Evolutionary conservation across 2,888 invertebrate genomes (phyloP).

Genomic region (Dromius quadrimaculatus): DNA sequence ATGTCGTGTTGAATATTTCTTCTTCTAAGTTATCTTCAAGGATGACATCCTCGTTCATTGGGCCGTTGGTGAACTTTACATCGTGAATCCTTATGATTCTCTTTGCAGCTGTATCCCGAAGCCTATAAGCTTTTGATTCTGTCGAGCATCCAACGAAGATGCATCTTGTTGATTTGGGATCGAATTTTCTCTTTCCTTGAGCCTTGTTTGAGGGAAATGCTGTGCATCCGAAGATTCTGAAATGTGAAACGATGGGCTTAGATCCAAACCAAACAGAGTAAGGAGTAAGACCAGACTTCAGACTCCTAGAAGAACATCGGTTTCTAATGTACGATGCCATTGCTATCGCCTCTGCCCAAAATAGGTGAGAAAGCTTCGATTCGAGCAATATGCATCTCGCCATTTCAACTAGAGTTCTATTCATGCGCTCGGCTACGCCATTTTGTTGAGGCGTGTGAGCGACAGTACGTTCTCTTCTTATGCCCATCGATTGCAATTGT

Average conservation of each 20-base stretch:
- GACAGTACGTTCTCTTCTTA: conserved; percentile 39
- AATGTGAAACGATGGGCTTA: conserved; percentile 43
- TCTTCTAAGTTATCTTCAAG: too few species aligned
- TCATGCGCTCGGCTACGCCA: conserved; percentile 53
- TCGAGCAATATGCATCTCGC: conserved; percentile 59
- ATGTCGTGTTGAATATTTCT: too few species aligned
- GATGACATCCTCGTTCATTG: too few species aligned
- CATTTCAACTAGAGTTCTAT: conserved; percentile 59
- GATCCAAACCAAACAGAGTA: conserved; percentile 44
- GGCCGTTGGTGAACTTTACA: too few species aligned
- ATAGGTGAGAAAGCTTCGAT: conserved; percentile 55
- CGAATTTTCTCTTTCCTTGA: conserved; percentile 47
- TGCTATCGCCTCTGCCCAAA: conserved; percentile 62
- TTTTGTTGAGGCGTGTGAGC: conserved; percentile 51
- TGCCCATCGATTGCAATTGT: conserved; percentile 52
- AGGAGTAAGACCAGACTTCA: conserved; percentile 48
- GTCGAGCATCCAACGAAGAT: conserved; percentile 51
- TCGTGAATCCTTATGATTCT: conserved; percentile 51
- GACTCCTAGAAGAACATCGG: conserved; percentile 57
- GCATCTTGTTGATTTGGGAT: conserved; percentile 39
- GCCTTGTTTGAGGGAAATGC: conserved; percentile 48
- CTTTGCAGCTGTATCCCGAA: conserved; percentile 12
- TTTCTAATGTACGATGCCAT: conserved; percentile 60
- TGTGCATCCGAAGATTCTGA: conserved; percentile 52
- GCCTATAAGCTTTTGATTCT: neutral